phyloP scores from a whole-genome alignment of 2,113 vertebrate genomes.

The Rallus limicola region DNA sequence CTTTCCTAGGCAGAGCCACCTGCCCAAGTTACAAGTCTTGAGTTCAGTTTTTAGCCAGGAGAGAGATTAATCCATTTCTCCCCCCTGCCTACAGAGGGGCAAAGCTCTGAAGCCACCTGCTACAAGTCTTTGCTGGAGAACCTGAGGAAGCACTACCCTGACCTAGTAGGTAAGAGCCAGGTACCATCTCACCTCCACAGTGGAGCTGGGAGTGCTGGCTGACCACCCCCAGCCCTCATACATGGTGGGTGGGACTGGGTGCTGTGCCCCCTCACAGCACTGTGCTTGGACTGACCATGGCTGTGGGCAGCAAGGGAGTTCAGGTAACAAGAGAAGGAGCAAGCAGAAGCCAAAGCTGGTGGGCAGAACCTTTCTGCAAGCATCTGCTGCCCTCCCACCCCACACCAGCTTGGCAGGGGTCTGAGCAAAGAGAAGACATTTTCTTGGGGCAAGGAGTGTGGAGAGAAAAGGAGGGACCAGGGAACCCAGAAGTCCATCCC shows the following conservation, averaged over 20 bases:
- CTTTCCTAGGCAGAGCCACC: background rate
- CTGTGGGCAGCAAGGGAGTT: background rate
- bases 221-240: background rate
- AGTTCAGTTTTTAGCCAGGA: background rate
- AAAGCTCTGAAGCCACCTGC: background rate
- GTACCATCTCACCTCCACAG: background rate
- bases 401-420: background rate
- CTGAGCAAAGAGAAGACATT: background rate
- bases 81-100: background rate
- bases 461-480: background rate
- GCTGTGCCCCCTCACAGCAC: background rate
- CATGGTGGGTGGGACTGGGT: too few relatives aligned
- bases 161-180: conserved; percentile 39
- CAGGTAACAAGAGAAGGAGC: background rate
- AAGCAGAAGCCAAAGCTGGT: background rate
- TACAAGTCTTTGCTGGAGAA: conserved; percentile 63
- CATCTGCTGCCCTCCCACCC: background rate
- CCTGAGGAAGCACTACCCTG: conserved; percentile 9
- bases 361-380: background rate
- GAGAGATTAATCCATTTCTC: background rate
- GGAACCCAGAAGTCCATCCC: background rate
- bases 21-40: background rate
- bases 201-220: background rate
- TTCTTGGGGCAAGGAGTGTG: background rate
- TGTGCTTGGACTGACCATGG: background rate